Conservation (phyloP, 2,888 invertebrate genomes). For the Ophraella communa region DNA sequence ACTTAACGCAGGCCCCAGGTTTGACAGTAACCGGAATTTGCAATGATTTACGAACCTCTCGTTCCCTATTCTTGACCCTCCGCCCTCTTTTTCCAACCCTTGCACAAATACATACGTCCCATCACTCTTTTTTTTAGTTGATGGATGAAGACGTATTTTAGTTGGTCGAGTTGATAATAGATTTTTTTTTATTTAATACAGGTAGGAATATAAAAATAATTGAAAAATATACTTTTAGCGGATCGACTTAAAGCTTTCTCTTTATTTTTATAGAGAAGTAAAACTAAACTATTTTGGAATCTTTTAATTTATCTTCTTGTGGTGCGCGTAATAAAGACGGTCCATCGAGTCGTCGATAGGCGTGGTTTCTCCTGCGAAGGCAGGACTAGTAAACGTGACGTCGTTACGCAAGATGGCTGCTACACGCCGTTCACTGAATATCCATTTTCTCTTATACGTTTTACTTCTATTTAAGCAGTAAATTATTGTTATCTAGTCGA, state of each 20-base stretch:
- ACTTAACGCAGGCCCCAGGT: conserved; percentile 19
- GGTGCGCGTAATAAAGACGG: conserved; percentile 41
- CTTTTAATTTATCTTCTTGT: no score
- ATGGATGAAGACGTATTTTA: neutral
- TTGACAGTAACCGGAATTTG: conserved; percentile 26
- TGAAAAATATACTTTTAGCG: no score
- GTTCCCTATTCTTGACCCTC: conserved; percentile 1
- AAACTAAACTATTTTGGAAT: no score
- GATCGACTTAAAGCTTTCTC: no score
- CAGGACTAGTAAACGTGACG: conserved; percentile 63
- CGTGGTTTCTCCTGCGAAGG: conserved; percentile 63
- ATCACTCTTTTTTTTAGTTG: neutral
- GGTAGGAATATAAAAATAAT: neutral
- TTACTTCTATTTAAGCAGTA: conserved; percentile 22
- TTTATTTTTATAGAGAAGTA: no score
- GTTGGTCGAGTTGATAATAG: neutral
- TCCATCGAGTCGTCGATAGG: conserved; percentile 47
- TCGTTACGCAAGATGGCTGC: conserved; percentile 64
- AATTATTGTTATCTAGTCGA: neutral
- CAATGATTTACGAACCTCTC: conserved; percentile 27
- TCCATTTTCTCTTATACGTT: neutral
- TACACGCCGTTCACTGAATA: conserved; percentile 3
- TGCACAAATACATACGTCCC: neutral
- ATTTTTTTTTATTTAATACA: neutral
- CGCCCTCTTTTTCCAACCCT: neutral